Conservation (phyloP, 2,888 invertebrate species). For the Apodemia duryi region DNA sequence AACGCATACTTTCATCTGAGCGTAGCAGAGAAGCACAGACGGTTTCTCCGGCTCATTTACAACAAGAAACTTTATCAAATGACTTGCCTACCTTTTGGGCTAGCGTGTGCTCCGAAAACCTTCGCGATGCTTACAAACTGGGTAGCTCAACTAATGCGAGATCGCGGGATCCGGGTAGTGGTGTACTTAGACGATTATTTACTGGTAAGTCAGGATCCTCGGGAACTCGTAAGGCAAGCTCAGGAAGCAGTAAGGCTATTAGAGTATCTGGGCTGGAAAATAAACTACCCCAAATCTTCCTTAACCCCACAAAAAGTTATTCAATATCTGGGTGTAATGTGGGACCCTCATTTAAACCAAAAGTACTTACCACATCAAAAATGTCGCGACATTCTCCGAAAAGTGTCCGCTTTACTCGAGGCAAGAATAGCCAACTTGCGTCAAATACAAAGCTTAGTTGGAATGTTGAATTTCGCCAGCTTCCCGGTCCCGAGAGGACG, state of each 20-base stretch:
- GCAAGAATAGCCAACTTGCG: conserved; percentile 19
- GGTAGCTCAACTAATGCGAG: conserved; percentile 7
- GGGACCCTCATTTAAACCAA: conserved; percentile 23
- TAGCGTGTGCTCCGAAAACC: conserved; percentile 6
- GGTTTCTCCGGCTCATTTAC: conserved; percentile 26
- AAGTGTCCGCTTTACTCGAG: conserved; percentile 2
- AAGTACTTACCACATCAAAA: conserved; percentile 26
- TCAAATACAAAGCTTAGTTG: conserved; percentile 32
- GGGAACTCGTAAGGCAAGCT: background rate
- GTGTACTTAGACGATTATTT: conserved; percentile 16
- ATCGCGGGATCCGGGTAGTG: conserved; percentile 2
- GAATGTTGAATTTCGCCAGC: conserved; percentile 33
- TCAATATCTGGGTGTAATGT: conserved; percentile 21
- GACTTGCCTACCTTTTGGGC: conserved; percentile 17
- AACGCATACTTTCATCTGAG: conserved; percentile 29
- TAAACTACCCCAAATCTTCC: conserved; percentile 29
- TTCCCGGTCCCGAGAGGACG: conserved; percentile 33
- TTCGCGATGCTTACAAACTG: conserved; percentile 17
- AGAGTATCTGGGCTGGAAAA: conserved; percentile 25
- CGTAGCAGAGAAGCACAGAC: conserved; percentile 20
- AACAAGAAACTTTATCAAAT: background rate
- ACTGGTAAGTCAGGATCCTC: conserved; percentile 5
- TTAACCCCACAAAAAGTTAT: conserved; percentile 21
- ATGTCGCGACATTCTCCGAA: conserved; percentile 7
- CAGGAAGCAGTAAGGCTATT: background rate